Evolutionary conservation across 2,888 invertebrate genomes (phyloP).

Genomic region (Ormyrus labotus): DNA sequence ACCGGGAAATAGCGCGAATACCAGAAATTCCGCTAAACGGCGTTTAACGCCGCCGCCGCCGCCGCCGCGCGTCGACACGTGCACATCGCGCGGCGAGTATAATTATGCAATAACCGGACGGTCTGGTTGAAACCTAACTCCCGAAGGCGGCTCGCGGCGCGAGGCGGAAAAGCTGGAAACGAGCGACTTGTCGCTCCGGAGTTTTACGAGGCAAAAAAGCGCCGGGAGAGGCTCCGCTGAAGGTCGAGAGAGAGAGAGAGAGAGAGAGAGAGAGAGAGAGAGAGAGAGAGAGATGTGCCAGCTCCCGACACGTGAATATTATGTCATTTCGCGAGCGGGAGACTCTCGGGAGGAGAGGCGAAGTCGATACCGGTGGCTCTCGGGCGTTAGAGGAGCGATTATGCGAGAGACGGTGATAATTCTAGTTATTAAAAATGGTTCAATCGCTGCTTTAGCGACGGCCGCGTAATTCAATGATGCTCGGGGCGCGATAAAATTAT

Average conservation of each 20-base stretch:
- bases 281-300: no score
- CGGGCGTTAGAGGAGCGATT: conserved; percentile 21
- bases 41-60: neutral
- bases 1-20: neutral
- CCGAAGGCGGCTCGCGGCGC: neutral
- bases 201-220: conserved; percentile 15
- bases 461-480: no score
- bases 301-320: conserved; percentile 47
- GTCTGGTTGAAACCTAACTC: no score
- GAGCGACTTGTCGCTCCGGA: conserved; percentile 28
- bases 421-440: neutral
- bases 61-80: no score
- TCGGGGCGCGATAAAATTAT: no score
- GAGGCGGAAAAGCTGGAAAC: conserved; percentile 21
- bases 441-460: neutral
- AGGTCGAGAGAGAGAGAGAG: no score
- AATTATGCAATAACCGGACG: conserved; percentile 31
- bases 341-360: neutral
- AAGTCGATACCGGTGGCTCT: conserved; percentile 34
- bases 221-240: no score
- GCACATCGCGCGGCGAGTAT: neutral
- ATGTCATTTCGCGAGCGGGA: conserved; percentile 23
- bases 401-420: neutral
- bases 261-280: no score
- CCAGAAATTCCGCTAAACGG: conserved; percentile 31